A percentile compares a stretch with the other conserved stretches of the same genome.
Evolutionary conservation across 2,888 invertebrate species (phyloP).

Genomic region (Coremacera marginata): DNA sequence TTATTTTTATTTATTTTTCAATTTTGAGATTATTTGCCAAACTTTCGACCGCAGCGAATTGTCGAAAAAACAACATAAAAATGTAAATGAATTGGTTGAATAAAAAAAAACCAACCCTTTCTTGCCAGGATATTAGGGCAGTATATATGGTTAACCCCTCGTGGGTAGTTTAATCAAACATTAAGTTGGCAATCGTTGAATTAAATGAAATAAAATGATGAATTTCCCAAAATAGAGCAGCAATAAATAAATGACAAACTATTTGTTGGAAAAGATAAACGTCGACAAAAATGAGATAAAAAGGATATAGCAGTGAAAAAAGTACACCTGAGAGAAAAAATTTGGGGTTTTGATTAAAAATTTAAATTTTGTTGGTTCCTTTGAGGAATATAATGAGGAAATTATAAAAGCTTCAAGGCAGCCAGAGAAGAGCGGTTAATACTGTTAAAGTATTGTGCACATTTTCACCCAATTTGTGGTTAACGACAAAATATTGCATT

Average conservation of each 20-base stretch:
- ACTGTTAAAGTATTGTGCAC: no score
- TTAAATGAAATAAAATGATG: conserved; percentile 23
- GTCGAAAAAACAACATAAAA: not conserved
- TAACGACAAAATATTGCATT: not conserved
- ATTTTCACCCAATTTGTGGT: conserved; percentile 28
- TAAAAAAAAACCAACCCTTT: conserved; percentile 14
- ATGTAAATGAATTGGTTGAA: conserved; percentile 29
- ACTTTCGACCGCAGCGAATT: conserved; percentile 31
- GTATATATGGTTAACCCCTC: not conserved
- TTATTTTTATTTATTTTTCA: conserved; percentile 34
- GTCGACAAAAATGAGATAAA: not conserved
- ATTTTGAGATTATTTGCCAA: conserved; percentile 36
- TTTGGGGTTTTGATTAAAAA: no score
- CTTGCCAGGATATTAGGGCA: not conserved
- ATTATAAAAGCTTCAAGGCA: not conserved
- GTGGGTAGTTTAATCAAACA: not conserved
- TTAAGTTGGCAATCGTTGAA: conserved; percentile 11
- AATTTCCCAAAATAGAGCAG: not conserved
- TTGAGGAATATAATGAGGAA: no score
- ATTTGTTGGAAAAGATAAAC: not conserved
- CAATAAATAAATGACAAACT: conserved; percentile 13
- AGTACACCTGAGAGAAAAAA: not conserved
- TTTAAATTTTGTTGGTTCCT: no score
- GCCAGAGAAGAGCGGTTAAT: not conserved
- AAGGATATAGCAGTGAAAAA: not conserved